Evolutionary conservation across 1,140 invertebrate species (phyloP), one percentile per base, ranked within the genome.

Genomic region (Camponotus floridanus): DNA sequence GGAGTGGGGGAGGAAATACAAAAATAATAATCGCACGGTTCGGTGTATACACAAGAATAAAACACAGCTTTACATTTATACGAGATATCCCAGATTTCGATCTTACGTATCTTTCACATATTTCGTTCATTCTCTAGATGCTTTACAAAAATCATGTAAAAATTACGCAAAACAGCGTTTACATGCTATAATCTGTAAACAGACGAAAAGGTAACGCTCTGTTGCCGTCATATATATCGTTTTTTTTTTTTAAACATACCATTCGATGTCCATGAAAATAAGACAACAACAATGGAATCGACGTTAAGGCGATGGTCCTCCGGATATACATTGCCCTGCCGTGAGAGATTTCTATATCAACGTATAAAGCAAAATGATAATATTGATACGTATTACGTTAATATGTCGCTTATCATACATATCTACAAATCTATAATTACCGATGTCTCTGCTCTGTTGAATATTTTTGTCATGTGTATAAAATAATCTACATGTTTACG

Each of bases 351-450:
- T 84, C 3, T 39, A 48, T 48, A 8, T 78, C 26, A 18, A 31
- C 15, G 15, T 15, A 42, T 11, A 79, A 86, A 80, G 39, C 26
- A 51, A 61, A 68, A 86, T 48, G 51, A 13, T 51, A 18, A 70
- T 59, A 86, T 59, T 68, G 13, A 70, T 55, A 48, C 31, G 26
- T 71, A 21, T 26, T 51, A 62, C 31, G 39, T 68, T 42, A 39
- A 84, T 39, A 67, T 36, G 39, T 36, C 3, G 87, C 92, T 92
- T 92, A 93, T 93, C 73, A 91, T 94, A 94, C 93, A 94, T 94
- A 94, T 94, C 92, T 92, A 93, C 92, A 93, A 86, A 91, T 80
- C 84, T 90, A 91, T 91, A 86, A 84, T 90, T 85, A 42, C 31
- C 55, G 78, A 86, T 48, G 15, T 76, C 36, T 55, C 74, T 61